phyloP scores from a whole-genome alignment of 2,797 vertebrate genomes.

The Darevskia mixta region DNA sequence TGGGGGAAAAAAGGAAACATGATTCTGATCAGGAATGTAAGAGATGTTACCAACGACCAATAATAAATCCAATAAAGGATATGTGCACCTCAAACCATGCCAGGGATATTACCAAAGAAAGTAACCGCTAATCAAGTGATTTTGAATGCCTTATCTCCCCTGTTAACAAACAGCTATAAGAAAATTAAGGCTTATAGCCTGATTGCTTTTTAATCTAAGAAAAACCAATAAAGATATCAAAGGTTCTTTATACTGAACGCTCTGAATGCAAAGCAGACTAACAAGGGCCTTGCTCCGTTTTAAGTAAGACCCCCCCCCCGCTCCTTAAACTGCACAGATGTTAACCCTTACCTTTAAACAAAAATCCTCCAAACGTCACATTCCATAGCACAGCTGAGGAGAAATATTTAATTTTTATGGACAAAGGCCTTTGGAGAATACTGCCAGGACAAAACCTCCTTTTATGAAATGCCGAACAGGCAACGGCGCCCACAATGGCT shows the following conservation, averaged over 20 bases:
- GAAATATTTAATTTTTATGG: slow-evolving; percentile 30
- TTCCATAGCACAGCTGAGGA: slow-evolving; percentile 12
- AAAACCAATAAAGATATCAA: slow-evolving; percentile 74
- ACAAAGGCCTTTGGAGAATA: neutral
- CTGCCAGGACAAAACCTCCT: slow-evolving; percentile 71
- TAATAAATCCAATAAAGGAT: slow-evolving; percentile 30
- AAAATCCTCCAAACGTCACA: neutral
- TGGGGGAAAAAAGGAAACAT: neutral
- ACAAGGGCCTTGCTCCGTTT: slow-evolving; percentile 48
- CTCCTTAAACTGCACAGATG: neutral
- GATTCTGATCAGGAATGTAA: slow-evolving; percentile 56
- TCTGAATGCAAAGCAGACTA: slow-evolving; percentile 65
- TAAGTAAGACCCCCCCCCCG: slow-evolving; percentile 32
- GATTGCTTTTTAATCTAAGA: slow-evolving; percentile 72
- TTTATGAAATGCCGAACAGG: slow-evolving; percentile 84
- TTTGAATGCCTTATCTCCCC: slow-evolving; percentile 73
- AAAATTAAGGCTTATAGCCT: slow-evolving; percentile 74
- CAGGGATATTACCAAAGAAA: slow-evolving; percentile 35
- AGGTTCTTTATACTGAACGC: slow-evolving; percentile 65
- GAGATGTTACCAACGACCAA: slow-evolving; percentile 44
- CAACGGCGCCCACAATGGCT: slow-evolving; percentile 84
- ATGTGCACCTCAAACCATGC: slow-evolving; percentile 60
- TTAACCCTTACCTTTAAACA: slow-evolving; percentile 56
- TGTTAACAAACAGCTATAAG: slow-evolving; percentile 77
- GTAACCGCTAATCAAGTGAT: slow-evolving; percentile 62